These are phyloP conservation scores for Calvadosia cruxmelitensis DNA, from an alignment of 30 jellyfish, hydroid and myxozoan genomes.

Conservation along the genomic window DNA sequence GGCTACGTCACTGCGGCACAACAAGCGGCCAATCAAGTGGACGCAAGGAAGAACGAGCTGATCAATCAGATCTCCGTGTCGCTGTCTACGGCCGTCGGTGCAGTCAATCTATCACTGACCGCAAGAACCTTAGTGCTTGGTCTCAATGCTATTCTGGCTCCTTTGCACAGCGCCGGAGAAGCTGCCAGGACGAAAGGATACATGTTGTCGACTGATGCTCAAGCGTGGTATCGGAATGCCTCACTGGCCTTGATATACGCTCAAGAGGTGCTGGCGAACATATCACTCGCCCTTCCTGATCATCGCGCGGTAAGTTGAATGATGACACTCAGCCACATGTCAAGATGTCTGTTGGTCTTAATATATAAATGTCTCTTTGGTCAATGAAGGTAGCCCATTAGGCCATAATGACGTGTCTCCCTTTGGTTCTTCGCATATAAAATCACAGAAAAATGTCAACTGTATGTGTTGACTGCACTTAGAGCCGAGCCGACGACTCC, in stretches of 20 bases:
- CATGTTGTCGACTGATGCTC: constrained; percentile 28
- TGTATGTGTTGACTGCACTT: too few relatives aligned
- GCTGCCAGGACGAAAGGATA: constrained; percentile 38
- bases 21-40: constrained; percentile 20
- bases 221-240: constrained; percentile 48
- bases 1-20: constrained; percentile 40
- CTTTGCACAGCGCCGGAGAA: constrained; percentile 26
- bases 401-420: too few relatives aligned
- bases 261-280: constrained; percentile 14
- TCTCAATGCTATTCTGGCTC: constrained; percentile 31
- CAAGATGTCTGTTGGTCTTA: too few relatives aligned
- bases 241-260: constrained; percentile 55
- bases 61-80: constrained; percentile 45
- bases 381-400: too few relatives aligned
- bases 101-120: constrained; percentile 49
- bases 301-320: constrained; percentile 42
- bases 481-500: too few relatives aligned
- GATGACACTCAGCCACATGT: too few relatives aligned
- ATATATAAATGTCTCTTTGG: too few relatives aligned
- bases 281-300: constrained; percentile 38
- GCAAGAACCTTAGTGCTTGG: constrained; percentile 21
- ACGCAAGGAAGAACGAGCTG: constrained; percentile 34
- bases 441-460: too few relatives aligned
- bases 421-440: too few relatives aligned
- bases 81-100: constrained; percentile 45